Evolutionary conservation across 2,113 vertebrate genomes (phyloP), one percentile per base, ranked within the genome.

Genomic region (Cottus gobio): DNA sequence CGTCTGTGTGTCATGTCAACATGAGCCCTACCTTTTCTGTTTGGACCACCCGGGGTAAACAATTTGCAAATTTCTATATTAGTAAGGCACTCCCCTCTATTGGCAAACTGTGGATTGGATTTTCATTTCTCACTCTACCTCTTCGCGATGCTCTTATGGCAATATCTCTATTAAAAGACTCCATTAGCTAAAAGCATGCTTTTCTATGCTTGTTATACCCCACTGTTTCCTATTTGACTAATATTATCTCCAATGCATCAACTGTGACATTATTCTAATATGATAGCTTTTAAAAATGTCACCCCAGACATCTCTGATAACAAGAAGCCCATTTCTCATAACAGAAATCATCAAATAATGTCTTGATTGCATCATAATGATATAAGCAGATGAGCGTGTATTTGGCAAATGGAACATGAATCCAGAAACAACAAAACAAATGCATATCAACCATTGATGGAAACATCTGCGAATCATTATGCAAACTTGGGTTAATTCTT

Each of bases 401-500:
- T 91, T 96, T 96, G 95, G 93, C 80, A 87, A 89, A 92, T 82
- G 85, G 76, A 89, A 87, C 68, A 86, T 31, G 72, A 67, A 81
- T 80, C 71, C 67, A 88, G 39, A 95, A 90, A 91, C 78, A 92
- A 83, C 80, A 87, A 90, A 92, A 65, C 80, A 91, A 96, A 37
- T 93, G 95, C 91, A 94, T 91, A 90, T 94, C 93, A 95, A 93
- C 94, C 95, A 92, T 94, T 95, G 89, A 84, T 91, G 95, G 94
- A 95, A 96, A 96, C 96, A 96, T 98, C 96, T 97, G 97, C 95
- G 95, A 96, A 95, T 95, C 95, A 95, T 96, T 96, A 95, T 94
- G 92, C 93, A 79, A 90, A 95, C 95, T 95, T 96, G 91, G 95
- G 95, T 96, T 97, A 96, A 98, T 98, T 99, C 97, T 96, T 96